Evolutionary conservation across 1,140 invertebrate genomes (phyloP), one percentile per base, ranked within the genome.

Genomic region (Archegozetes longisetosus): DNA sequence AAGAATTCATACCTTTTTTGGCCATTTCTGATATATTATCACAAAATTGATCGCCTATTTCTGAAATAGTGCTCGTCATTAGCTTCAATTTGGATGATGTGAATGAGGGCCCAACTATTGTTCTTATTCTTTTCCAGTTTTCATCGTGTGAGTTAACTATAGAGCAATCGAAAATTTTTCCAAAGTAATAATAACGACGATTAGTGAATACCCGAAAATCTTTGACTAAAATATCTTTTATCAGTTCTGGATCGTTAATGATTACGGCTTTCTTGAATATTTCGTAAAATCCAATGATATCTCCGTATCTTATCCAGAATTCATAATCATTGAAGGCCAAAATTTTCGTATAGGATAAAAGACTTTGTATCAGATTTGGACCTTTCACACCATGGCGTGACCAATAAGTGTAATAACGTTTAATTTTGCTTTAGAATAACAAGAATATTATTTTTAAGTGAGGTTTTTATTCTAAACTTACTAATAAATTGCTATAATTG

Each of bases 161-260:
- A 58, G 32, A 17, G 25, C 9, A 13, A 24, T 27, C 26, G 12
- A 22, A 24, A 58, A 49, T 25, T 58, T 58, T 23, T 6, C 57
- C 1, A 4, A 24, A 3, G 25, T 14, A 20, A 24, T 24, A 29
- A 54, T 29, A 2, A 24, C 13, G 20, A n/a, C 56, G 49, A 3
- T 61, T 29, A 4, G 63, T n/a, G 49, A 67, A 66, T 6, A 61
- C 57, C 17, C 62, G 56, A 40, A 64, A 63, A 57, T 67, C 63
- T 61, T 65, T 65, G 17, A 65, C 62, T 20, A 58, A 48, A 23
- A 67, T 63, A n/a, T 63, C 50, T 26, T 49, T 48, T 0, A 65
- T 46, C 22, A 64, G 48, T 14, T 65, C 54, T 3, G 57, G 54
- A 53, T 67, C 64, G 9, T 20, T 61, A 3, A 65, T 29, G 0